Evolutionary conservation across 2,888 invertebrate genomes (phyloP), one percentile per base, ranked within the genome.

Genomic region (Allygus modestus): DNA sequence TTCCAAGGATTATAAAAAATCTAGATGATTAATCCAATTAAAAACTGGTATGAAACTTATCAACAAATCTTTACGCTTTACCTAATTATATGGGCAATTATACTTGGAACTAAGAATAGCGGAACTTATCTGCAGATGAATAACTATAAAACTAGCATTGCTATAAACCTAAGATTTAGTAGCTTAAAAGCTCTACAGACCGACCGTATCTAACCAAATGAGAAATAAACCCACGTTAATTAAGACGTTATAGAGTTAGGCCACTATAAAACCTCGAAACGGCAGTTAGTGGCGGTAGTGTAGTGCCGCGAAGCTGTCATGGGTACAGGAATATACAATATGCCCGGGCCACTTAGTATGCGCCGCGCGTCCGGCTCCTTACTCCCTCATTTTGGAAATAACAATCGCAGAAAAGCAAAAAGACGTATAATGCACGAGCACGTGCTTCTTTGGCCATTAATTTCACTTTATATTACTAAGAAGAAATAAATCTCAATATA

Each of bases 151-250:
- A 65, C 65, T 65, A 65, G 26, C 7, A 31, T 65, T 65, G 65
- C 65, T 4, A 65, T 65, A 65, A 65, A 26, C 28, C 9, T 17
- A 28, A 54, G 28, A 65, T 26, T 65, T 65, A 65, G 28, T 28
- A 65, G 65, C 65, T 31, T 58, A 31, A 26, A 31, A 65, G 15
- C 65, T 15, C 12, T 26, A 26, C 4, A 65, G 65, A 28, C 12
- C 9, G 65, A 65, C 65, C 65, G 65, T 28, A 65, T 65, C 65
- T 65, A 65, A 65, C 65, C 65, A 65, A 65, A 65, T 65, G 65
- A 65, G 65, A 65, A 1, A 58, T 58, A 58, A 58, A 65, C 28
- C 31, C 65, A 54, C 7, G 28, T 65, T 65, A 65, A 65, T 65
- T 65, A 65, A 65, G 65, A 65, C 65, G 31, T 65, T 2, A 58